phyloP scores from a whole-genome alignment of 2,113 vertebrate species.

The Irena cyanogastra region DNA sequence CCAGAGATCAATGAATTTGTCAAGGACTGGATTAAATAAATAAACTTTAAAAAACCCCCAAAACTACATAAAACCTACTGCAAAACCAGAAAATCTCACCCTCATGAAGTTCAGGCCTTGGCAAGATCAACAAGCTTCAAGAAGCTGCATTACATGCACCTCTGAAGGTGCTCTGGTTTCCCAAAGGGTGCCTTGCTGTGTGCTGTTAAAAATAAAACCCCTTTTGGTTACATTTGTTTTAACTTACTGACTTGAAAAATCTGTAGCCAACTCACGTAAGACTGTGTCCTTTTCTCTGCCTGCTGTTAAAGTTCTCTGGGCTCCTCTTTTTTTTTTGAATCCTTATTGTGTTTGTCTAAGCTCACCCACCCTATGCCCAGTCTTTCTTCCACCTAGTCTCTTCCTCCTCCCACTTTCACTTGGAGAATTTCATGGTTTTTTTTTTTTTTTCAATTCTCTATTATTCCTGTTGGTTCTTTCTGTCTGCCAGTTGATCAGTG shows the following conservation, averaged over 20 bases:
- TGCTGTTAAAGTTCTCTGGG: not conserved
- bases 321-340: not conserved
- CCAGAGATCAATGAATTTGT: not conserved
- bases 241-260: not conserved
- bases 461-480: not conserved
- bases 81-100: not conserved
- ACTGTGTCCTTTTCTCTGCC: not conserved
- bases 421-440: not conserved
- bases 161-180: not conserved
- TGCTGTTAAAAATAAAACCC: not conserved
- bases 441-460: not conserved
- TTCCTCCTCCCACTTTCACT: not conserved
- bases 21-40: not conserved
- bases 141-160: not conserved
- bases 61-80: not conserved
- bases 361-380: not conserved
- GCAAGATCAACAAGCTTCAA: not conserved
- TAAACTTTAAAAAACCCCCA: rapidly evolving
- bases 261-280: not conserved
- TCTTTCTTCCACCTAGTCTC: not conserved
- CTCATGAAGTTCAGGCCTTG: not conserved
- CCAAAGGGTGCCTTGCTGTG: not conserved
- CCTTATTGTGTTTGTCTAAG: not conserved
- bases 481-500: not conserved
- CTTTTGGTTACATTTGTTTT: not conserved